A percentile compares a stretch with the other conserved stretches of the same genome.
Conservation (phyloP, 2,113 vertebrate species). For the Corydoras maculifer region DNA sequence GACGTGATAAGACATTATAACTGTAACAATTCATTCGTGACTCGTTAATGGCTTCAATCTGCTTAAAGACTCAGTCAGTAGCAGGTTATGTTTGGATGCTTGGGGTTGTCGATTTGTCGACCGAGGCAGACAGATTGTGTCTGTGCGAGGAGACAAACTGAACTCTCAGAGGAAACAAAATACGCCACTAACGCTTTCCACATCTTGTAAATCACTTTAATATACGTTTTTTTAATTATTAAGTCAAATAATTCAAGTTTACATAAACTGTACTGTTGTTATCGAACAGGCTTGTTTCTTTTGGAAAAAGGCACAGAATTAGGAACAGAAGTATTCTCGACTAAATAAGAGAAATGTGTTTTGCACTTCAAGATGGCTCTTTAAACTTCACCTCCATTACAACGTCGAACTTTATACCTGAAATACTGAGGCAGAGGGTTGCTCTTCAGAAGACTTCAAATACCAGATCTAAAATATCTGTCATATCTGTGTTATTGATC, state of each 20-base stretch:
- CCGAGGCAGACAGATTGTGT: slow-evolving; percentile 53
- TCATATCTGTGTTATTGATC: too few relatives aligned
- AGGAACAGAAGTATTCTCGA: too few relatives aligned
- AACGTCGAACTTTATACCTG: not conserved
- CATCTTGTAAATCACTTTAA: not conserved
- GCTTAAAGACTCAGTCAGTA: not conserved
- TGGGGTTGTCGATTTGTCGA: slow-evolving; percentile 18
- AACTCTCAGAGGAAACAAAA: not conserved
- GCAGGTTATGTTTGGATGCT: not conserved
- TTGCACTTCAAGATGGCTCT: too few relatives aligned
- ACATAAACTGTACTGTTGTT: too few relatives aligned
- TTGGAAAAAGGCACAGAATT: too few relatives aligned
- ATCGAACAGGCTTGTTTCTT: too few relatives aligned
- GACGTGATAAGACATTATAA: not conserved
- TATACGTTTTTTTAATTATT: too few relatives aligned
- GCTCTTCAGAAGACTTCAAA: not conserved
- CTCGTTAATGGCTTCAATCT: too few relatives aligned
- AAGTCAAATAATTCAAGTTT: too few relatives aligned
- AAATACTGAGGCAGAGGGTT: not conserved
- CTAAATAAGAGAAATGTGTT: too few relatives aligned
- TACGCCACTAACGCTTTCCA: not conserved
- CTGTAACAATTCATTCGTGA: not conserved
- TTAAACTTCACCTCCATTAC: too few relatives aligned
- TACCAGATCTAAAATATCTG: too few relatives aligned
- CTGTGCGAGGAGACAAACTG: slow-evolving; percentile 36